Conservation (phyloP, 1,140 invertebrate species). For the Coelopa frigida region DNA sequence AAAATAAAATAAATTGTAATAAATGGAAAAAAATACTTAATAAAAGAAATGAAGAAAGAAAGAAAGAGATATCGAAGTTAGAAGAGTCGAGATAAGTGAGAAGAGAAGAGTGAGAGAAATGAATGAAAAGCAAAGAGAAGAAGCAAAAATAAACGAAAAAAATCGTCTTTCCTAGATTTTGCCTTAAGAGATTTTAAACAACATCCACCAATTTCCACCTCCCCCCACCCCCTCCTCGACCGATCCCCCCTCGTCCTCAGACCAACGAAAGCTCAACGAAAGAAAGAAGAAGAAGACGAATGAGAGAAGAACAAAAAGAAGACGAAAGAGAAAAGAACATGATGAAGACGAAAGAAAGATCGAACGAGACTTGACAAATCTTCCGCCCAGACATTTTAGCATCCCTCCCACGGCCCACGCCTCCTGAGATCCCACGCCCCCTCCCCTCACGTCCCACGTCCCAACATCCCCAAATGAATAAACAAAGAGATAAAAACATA, state of each 20-base stretch:
- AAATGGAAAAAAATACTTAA: not conserved
- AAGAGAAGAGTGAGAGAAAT: not conserved
- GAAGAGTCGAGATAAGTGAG: constrained; percentile 2
- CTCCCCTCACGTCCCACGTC: not conserved
- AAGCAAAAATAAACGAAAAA: constrained; percentile 8
- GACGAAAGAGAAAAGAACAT: not conserved
- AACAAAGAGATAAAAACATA: constrained; percentile 8
- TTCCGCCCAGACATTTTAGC: constrained; percentile 4
- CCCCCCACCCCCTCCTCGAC: too few species aligned
- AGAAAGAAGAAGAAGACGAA: constrained; percentile 5
- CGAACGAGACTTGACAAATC: constrained; percentile 1
- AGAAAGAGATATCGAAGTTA: constrained; percentile 1
- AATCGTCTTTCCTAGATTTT: constrained; percentile 10
- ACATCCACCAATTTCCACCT: not conserved
- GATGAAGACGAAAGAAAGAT: not conserved
- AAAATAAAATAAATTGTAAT: not conserved
- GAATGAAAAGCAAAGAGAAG: constrained; percentile 2
- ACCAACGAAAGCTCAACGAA: not conserved
- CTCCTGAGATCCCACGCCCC: not conserved
- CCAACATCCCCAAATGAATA: constrained; percentile 10
- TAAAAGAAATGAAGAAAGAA: constrained; percentile 3
- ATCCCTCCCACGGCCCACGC: too few species aligned
- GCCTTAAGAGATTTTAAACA: constrained; percentile 11
- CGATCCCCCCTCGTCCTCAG: too few species aligned
- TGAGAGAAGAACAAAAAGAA: constrained; percentile 1